Base-by-base conservation (phyloP, 2,113 vertebrate genomes). In the Baryphthengus martii region DNA sequence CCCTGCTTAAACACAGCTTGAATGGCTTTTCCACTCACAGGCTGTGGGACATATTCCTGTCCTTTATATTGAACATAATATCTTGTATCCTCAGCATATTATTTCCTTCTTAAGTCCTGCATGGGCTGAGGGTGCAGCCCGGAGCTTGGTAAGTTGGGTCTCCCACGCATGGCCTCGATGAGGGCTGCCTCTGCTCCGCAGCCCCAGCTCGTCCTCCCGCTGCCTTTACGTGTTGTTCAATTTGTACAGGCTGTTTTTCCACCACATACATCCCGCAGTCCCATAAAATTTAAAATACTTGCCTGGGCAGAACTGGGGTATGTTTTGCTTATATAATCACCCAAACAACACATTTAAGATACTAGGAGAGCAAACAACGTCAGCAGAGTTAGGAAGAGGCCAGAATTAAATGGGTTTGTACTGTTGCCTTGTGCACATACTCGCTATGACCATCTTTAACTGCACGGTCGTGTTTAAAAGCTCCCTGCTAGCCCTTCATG, bases 211-310 rank as follows among this genome's bases (percentile, higher is more conserved):
- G 2, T 88, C 66, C 26, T 80, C 61, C 59, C 0, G 0, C 77
- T 87, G 44, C 50, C 52, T 78, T 21, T 42, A 0, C 19, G 45
- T 68, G 72, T 26, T 85, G 56, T 65, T 76, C 75, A 17, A 0
- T 72, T 76, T 80, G 66, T 65, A 45, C 35, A 47, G 71, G 47
- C 56, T 79, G 58, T 72, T 92, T 88, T 85, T 88, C 83, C 88
- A 82, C 58, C 49, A 16, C 40, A 25, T 78, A 35, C 62, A 72
- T 88, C 82, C 70, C 67, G 50, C 29, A 55, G 71, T n/a, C 67
- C 75, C 26, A 73, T 93, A 72, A 88, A 73, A 79, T n/a, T 33
- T 45, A 63, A 71, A 73, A 93, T n/a, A 24, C 58, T 88, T 88
- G 79, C 44, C 49, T 88, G 86, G 61, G 67, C 0, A 0, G 85